A percentile compares a stretch with the other conserved stretches of the same genome.
Conservation (phyloP, 2,113 vertebrate species). For the Aegypius monachus region DNA sequence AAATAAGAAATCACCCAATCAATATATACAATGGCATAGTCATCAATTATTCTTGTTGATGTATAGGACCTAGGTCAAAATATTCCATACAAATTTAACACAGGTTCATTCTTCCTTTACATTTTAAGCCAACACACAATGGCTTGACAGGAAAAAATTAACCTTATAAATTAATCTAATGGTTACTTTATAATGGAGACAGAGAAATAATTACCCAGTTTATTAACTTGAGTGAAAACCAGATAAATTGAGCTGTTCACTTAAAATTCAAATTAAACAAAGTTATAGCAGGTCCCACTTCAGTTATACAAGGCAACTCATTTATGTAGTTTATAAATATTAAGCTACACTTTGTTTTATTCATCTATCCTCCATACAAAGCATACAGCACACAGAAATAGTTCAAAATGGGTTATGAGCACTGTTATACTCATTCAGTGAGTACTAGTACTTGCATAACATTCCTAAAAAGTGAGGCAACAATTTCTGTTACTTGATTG, state of each 20-base stretch:
- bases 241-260: not conserved
- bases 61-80: not conserved
- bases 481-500: not conserved
- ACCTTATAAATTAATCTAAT: not conserved
- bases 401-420: not conserved
- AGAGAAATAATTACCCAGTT: not conserved
- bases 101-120: not conserved
- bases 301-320: not conserved
- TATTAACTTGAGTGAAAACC: not conserved
- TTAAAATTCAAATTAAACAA: not conserved
- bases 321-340: not conserved
- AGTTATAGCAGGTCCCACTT: not conserved
- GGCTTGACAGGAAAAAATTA: not conserved
- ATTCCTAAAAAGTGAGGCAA: not conserved
- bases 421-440: not conserved
- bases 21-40: not conserved
- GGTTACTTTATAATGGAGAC: not conserved
- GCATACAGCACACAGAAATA: not conserved
- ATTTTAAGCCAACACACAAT: not conserved
- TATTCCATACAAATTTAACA: not conserved
- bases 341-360: not conserved
- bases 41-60: not conserved
- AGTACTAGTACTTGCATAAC: not conserved
- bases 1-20: not conserved
- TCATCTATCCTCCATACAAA: not conserved